These are phyloP conservation scores for Ypsolopha scabrella DNA, from an alignment of 2,888 invertebrate genomes.

Conservation along the genomic window DNA sequence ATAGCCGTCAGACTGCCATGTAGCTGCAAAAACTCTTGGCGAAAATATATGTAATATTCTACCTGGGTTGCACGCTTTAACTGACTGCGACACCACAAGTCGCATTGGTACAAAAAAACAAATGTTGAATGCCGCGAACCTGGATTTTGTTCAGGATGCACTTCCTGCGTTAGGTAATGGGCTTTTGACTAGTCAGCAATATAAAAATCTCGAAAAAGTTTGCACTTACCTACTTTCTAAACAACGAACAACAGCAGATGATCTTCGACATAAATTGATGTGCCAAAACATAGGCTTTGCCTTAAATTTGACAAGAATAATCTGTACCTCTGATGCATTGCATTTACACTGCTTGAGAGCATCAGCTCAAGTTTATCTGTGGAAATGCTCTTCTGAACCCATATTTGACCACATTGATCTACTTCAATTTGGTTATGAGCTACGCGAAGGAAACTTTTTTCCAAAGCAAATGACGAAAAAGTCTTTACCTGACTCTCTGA, in stretches of 20 bases:
- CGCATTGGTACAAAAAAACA: neutral
- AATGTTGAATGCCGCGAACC: neutral
- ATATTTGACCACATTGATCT: neutral
- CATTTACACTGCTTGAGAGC: neutral
- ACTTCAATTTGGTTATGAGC: neutral
- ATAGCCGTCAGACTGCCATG: no score
- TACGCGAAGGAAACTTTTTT: neutral
- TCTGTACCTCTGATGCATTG: neutral
- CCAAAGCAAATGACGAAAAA: neutral
- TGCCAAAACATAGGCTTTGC: neutral
- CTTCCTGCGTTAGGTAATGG: neutral
- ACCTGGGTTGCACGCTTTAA: neutral
- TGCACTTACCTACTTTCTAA: neutral
- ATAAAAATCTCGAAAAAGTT: neutral
- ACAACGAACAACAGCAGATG: neutral
- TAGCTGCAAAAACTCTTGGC: neutral
- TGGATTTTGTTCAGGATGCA: neutral
- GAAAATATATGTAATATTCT: neutral
- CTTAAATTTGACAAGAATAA: neutral
- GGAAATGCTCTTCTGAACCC: neutral
- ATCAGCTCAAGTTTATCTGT: neutral
- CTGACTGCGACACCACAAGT: neutral
- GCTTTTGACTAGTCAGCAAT: neutral
- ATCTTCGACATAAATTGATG: neutral
- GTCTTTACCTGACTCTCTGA: neutral